phyloP scores from a whole-genome alignment of 2,888 invertebrate genomes.

The Gymnosoma rotundatum region DNA sequence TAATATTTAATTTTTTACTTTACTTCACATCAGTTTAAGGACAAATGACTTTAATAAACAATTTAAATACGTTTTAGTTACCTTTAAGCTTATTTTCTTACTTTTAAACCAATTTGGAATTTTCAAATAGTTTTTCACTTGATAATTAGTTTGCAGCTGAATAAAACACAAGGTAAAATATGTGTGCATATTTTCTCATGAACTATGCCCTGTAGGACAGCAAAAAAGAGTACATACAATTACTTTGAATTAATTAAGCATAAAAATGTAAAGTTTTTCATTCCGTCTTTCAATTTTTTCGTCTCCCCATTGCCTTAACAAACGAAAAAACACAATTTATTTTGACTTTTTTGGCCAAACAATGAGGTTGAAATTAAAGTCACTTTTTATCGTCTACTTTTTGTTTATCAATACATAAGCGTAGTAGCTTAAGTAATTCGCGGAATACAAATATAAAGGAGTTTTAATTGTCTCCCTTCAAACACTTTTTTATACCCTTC shows the following conservation, averaged over 20 bases:
- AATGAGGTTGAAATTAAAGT: conserved; percentile 55
- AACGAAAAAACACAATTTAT: neutral
- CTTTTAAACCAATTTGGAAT: conserved; percentile 42
- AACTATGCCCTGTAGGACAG: neutral
- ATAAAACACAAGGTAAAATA: conserved; percentile 13
- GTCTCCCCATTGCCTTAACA: neutral
- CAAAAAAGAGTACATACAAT: conserved; percentile 22
- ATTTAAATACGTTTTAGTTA: conserved; percentile 33
- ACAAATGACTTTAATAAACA: conserved; percentile 38
- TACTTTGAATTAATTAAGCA: conserved; percentile 65
- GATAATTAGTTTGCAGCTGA: conserved; percentile 1
- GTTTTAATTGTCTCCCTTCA: too few relatives aligned
- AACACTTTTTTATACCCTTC: too few relatives aligned
- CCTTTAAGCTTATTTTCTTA: conserved; percentile 2
- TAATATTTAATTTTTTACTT: conserved; percentile 41
- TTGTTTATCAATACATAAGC: conserved; percentile 14
- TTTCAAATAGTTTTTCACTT: conserved; percentile 2
- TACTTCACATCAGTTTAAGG: conserved; percentile 10
- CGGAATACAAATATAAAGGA: conserved; percentile 1
- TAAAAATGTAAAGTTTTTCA: conserved; percentile 57
- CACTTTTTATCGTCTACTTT: conserved; percentile 53
- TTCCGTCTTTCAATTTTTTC: conserved; percentile 2
- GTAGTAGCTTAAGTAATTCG: conserved; percentile 21
- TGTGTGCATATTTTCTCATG: conserved; percentile 3
- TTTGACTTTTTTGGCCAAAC: conserved; percentile 51